Percentiles rank a stretch among this genome's conserved stretches.
Evolutionary conservation across 23 tunicate genomes (phyloP).

Genomic region (Halocynthia roretzi): DNA sequence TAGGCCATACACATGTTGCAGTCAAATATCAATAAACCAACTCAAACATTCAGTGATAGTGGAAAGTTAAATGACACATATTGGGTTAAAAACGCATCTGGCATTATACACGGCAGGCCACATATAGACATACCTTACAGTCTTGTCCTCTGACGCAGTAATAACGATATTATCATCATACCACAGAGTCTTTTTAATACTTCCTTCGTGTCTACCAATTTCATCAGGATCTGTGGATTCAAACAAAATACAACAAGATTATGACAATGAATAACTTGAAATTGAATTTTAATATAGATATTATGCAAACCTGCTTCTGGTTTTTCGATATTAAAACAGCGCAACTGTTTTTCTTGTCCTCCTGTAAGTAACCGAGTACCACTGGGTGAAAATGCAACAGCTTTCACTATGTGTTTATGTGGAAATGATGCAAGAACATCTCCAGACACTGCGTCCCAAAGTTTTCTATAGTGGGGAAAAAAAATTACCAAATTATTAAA

Average conservation of each 20-base stretch:
- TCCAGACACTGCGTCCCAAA: slow-evolving; percentile 90
- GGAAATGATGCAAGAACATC: slow-evolving; percentile 51
- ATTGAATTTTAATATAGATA: background rate
- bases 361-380: slow-evolving; percentile 70
- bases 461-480: slow-evolving; percentile 10
- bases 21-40: too few relatives aligned
- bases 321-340: slow-evolving; percentile 49
- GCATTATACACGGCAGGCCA: background rate
- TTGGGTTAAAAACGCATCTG: background rate
- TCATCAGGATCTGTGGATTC: slow-evolving; percentile 43
- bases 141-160: slow-evolving; percentile 80
- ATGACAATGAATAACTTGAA: background rate
- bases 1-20: background rate
- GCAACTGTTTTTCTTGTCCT: slow-evolving; percentile 79
- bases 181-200: slow-evolving; percentile 70
- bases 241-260: background rate
- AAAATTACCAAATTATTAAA: background rate
- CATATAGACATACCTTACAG: slow-evolving; percentile 20
- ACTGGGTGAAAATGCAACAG: slow-evolving; percentile 90
- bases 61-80: background rate
- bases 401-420: slow-evolving; percentile 88
- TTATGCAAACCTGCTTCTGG: slow-evolving; percentile 36
- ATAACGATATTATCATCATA: slow-evolving; percentile 31
- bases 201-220: slow-evolving; percentile 68
- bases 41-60: background rate